Conservation (phyloP, 2,113 vertebrate genomes). For the Nematolebias whitei region DNA sequence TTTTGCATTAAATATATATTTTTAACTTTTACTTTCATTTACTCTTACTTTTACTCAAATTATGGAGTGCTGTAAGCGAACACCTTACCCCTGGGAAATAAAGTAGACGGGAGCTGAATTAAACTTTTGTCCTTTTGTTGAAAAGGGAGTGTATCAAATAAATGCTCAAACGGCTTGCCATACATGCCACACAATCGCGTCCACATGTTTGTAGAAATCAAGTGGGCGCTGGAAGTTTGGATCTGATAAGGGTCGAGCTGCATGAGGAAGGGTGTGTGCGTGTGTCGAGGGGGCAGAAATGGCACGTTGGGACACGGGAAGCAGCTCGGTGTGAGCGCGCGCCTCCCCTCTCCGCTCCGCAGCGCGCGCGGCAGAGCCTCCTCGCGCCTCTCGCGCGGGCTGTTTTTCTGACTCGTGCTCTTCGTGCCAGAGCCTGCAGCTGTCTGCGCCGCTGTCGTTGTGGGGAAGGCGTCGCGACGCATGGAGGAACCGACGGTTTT, state of each 20-base stretch:
- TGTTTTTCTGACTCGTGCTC: constrained; percentile 48
- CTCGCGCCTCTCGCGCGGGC: constrained; percentile 41
- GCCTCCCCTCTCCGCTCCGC: constrained; percentile 39
- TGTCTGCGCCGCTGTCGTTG: constrained; percentile 57
- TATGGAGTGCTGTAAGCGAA: too few relatives aligned
- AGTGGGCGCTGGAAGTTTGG: not conserved
- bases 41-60: too few relatives aligned
- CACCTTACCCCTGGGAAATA: too few relatives aligned
- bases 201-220: not conserved
- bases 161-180: too few relatives aligned
- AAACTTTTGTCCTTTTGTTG: too few relatives aligned
- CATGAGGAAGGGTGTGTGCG: constrained; percentile 34
- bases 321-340: constrained; percentile 28
- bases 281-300: constrained; percentile 27
- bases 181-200: too few relatives aligned
- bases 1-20: too few relatives aligned
- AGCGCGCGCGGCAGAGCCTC: constrained; percentile 7
- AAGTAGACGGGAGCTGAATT: too few relatives aligned
- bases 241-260: constrained; percentile 2
- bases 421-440: constrained; percentile 73
- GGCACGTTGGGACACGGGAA: constrained; percentile 39
- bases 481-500: constrained; percentile 20
- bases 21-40: too few relatives aligned
- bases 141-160: too few relatives aligned
- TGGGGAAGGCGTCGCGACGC: constrained; percentile 26